phyloP scores from a whole-genome alignment of 2,797 vertebrate genomes.

The Bovichtus variegatus region DNA sequence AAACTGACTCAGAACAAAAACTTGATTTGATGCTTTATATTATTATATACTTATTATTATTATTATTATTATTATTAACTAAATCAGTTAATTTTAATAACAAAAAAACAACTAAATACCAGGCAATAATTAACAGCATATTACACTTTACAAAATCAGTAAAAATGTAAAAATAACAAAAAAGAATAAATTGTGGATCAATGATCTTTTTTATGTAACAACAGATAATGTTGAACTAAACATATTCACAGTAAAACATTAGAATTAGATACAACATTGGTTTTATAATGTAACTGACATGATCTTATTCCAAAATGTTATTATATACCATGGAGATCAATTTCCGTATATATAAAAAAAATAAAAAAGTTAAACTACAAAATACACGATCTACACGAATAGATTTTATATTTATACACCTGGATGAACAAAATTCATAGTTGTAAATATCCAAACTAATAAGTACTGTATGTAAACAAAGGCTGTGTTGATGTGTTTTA shows the following conservation, averaged over 20 bases:
- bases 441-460: background rate
- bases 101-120: background rate
- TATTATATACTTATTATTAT: too few species aligned
- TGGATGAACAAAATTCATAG: background rate
- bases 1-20: background rate
- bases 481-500: background rate
- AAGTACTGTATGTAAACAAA: background rate
- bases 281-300: background rate
- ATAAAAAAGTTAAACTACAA: background rate
- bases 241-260: background rate
- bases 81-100: too few species aligned
- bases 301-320: background rate
- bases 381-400: too few species aligned
- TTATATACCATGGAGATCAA: background rate
- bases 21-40: background rate
- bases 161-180: background rate
- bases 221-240: background rate
- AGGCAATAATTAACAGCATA: background rate
- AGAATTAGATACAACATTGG: background rate
- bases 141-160: background rate
- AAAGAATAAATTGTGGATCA: background rate
- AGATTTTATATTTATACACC: background rate
- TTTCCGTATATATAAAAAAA: background rate
- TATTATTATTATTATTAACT: too few species aligned
- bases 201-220: background rate